Conservation (phyloP, 2,888 invertebrate species). For the Stratiomys singularior region DNA sequence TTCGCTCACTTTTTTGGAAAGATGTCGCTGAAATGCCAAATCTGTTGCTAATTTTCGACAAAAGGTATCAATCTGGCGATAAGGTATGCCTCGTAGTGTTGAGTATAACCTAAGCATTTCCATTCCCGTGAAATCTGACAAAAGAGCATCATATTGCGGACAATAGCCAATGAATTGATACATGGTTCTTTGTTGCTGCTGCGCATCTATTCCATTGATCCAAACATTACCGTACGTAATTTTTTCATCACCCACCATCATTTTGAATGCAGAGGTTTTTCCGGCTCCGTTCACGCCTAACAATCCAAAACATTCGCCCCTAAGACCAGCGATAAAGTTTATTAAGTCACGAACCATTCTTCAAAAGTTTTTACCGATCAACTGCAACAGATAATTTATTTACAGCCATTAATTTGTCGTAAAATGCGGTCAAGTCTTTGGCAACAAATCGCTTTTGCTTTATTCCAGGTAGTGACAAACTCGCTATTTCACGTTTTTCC, state of each 20-base stretch:
- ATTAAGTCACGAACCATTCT: no score
- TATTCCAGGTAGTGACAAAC: conserved; percentile 62
- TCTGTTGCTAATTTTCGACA: conserved; percentile 67
- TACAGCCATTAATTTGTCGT: conserved; percentile 77
- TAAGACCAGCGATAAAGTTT: conserved; percentile 36
- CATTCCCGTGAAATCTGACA: conserved; percentile 73
- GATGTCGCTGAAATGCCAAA: conserved; percentile 70
- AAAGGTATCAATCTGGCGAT: conserved; percentile 55
- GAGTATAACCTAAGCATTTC: conserved; percentile 73
- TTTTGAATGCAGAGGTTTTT: conserved; percentile 84
- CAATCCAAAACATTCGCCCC: conserved; percentile 77
- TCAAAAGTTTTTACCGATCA: conserved; percentile 31
- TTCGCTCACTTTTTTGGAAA: conserved; percentile 69
- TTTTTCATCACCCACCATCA: conserved; percentile 80
- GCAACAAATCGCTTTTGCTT: conserved; percentile 63
- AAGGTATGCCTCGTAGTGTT: conserved; percentile 69
- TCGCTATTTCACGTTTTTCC: conserved; percentile 68
- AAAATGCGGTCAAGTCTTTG: conserved; percentile 75
- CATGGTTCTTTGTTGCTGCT: conserved; percentile 67
- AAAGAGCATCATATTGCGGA: conserved; percentile 76
- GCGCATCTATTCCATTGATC: conserved; percentile 68
- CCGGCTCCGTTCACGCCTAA: conserved; percentile 84
- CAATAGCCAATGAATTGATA: conserved; percentile 70
- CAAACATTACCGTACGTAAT: conserved; percentile 76
- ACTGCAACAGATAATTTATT: conserved; percentile 71